Percentiles rank a stretch among this genome's conserved stretches.
Evolutionary conservation across 1,140 invertebrate genomes (phyloP).

Genomic region (Acromyrmex echinatior): DNA sequence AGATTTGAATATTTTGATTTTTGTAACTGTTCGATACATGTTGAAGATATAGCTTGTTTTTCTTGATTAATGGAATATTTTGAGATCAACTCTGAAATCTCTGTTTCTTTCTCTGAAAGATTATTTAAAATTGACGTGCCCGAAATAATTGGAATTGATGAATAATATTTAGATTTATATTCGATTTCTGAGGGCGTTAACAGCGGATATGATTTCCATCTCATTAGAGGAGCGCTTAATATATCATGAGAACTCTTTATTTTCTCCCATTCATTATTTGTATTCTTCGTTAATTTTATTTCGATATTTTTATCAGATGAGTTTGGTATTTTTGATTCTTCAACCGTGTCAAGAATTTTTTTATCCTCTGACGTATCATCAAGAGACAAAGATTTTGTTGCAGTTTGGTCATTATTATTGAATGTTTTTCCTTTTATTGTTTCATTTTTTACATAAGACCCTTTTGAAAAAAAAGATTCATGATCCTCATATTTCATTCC

Average conservation of each 20-base stretch:
- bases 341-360: background rate
- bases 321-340: background rate
- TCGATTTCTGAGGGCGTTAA: constrained; percentile 52
- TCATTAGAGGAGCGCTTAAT: background rate
- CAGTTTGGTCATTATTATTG: background rate
- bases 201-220: constrained; percentile 42
- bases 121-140: background rate
- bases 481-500: background rate
- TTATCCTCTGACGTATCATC: background rate
- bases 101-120: background rate
- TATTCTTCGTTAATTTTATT: background rate
- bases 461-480: background rate
- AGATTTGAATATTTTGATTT: constrained; percentile 8
- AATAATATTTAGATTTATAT: constrained; percentile 9
- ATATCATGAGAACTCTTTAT: constrained; percentile 6
- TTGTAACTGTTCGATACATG: background rate
- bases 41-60: background rate
- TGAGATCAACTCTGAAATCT: background rate
- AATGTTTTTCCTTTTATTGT: background rate
- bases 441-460: background rate
- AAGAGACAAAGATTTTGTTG: background rate
- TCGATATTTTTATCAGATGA: background rate
- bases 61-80: background rate
- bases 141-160: background rate
- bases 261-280: background rate